Conservation (phyloP, 2,113 vertebrate genomes). For the Mormoops blainvillei region DNA sequence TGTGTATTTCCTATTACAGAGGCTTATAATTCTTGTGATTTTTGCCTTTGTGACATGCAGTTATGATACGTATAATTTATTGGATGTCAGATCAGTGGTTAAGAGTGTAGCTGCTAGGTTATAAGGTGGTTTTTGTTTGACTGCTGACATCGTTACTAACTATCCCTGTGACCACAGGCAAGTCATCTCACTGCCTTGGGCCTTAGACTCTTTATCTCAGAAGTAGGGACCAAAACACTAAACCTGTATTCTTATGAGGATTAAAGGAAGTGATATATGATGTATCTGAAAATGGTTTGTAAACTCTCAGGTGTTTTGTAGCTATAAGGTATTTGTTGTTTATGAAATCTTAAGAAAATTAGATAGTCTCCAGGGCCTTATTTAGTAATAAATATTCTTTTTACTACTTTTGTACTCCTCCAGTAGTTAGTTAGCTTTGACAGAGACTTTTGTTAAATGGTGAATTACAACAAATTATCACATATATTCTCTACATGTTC, state of each 20-base stretch:
- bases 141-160: background rate
- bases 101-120: constrained; percentile 14
- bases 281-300: background rate
- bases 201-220: constrained; percentile 10
- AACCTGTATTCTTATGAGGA: background rate
- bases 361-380: background rate
- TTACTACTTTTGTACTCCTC: background rate
- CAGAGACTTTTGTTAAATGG: constrained; percentile 25
- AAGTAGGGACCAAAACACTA: background rate
- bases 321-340: background rate
- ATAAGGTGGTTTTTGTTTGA: background rate
- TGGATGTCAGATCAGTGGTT: background rate
- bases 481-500: background rate
- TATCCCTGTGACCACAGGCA: background rate
- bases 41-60: background rate
- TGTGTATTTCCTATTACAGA: constrained; percentile 6
- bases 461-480: constrained; percentile 5
- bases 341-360: constrained; percentile 42
- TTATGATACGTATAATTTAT: background rate
- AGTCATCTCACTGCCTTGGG: background rate
- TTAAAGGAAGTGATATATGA: background rate
- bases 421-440: constrained; percentile 28
- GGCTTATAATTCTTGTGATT: constrained; percentile 11
- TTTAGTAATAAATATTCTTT: background rate
- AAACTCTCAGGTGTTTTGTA: background rate